Evolutionary conservation across 2,888 invertebrate species (phyloP).

Genomic region (Bursaphelenchus okinawaensis): DNA sequence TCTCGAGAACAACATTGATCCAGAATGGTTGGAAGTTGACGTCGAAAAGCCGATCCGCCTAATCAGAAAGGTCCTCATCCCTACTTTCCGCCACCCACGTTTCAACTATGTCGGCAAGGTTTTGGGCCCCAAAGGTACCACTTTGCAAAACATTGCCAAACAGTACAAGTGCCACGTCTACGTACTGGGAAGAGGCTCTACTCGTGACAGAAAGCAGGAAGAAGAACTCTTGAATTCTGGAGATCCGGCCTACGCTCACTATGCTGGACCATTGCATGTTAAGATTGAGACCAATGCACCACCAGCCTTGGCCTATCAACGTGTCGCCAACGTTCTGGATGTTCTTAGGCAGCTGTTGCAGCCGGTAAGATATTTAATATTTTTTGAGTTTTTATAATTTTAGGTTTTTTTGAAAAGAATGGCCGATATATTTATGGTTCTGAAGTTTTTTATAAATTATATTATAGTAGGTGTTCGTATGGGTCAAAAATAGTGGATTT

Average conservation of each 20-base stretch:
- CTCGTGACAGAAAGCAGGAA: conserved; percentile 52
- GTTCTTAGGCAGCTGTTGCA: conserved; percentile 42
- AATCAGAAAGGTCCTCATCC: conserved; percentile 54
- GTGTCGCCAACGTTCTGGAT: conserved; percentile 53
- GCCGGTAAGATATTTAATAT: conserved; percentile 44
- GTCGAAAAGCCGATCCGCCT: conserved; percentile 55
- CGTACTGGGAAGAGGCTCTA: conserved; percentile 56
- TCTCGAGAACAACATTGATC: conserved; percentile 52
- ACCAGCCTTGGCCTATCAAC: conserved; percentile 50
- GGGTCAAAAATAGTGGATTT: not conserved
- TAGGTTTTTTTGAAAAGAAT: not conserved
- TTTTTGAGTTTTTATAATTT: conserved; percentile 13
- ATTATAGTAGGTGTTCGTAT: not conserved
- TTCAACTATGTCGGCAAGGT: conserved; percentile 58
- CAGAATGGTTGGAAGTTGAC: conserved; percentile 57
- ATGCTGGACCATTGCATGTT: conserved; percentile 56
- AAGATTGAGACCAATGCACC: conserved; percentile 56
- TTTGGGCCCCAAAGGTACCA: conserved; percentile 56
- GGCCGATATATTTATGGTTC: not conserved
- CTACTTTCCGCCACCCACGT: conserved; percentile 54
- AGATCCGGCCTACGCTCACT: conserved; percentile 57
- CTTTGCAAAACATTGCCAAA: conserved; percentile 54
- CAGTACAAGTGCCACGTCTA: conserved; percentile 56
- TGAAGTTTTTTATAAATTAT: not conserved
- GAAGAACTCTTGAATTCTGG: conserved; percentile 51